Percentiles rank a stretch among this genome's conserved stretches.
Conservation (phyloP, 2,797 vertebrate genomes). For the Pseudomugil tenellus region DNA sequence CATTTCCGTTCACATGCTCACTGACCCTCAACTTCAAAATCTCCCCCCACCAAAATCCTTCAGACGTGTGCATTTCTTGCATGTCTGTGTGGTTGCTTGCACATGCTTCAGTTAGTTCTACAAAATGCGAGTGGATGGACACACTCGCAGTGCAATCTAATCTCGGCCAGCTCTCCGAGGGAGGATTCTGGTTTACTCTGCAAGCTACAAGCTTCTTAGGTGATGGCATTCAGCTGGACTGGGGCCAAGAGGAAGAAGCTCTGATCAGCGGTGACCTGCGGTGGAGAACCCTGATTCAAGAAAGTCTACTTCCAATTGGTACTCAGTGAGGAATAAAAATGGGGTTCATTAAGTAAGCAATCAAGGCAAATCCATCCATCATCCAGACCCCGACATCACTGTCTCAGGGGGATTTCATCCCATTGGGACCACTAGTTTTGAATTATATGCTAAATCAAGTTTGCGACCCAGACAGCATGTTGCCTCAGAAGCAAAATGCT, state of each 20-base stretch:
- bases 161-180: conserved; percentile 42
- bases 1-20: conserved; percentile 46
- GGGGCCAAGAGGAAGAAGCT: conserved; percentile 8
- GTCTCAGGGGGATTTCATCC: conserved; percentile 2
- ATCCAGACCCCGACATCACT: neutral
- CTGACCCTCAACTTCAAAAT: conserved; percentile 20
- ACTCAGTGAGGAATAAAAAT: too few species aligned
- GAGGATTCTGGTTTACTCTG: conserved; percentile 48
- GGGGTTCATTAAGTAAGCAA: neutral
- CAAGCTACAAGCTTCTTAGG: conserved; percentile 25
- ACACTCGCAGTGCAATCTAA: conserved; percentile 38
- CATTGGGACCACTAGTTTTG: conserved; percentile 2
- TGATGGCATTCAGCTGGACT: conserved; percentile 18
- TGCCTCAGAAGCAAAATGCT: neutral
- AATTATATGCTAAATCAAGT: conserved; percentile 7
- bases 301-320: too few species aligned
- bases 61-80: neutral
- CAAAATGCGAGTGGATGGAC: conserved; percentile 27
- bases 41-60: neutral
- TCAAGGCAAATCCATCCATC: neutral
- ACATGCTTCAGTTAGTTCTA: conserved; percentile 34
- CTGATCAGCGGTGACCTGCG: neutral
- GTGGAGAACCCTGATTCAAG: neutral
- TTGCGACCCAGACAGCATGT: neutral
- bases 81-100: conserved; percentile 1